Evolutionary conservation across 2,888 invertebrate species (phyloP).

Genomic region (Cerastis leucographa): DNA sequence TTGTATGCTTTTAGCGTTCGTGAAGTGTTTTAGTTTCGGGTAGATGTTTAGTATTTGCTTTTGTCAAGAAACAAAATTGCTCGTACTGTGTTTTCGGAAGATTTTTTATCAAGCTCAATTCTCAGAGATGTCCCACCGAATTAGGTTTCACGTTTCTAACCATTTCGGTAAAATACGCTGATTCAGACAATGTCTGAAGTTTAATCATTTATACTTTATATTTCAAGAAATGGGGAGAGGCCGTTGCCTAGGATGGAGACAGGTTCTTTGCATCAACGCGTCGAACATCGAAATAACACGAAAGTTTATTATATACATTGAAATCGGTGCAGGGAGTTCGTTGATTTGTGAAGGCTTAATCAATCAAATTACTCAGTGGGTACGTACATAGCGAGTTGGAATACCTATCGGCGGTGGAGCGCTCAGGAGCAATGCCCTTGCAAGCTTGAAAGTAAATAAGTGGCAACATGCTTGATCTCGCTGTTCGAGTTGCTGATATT

Average conservation of each 20-base stretch:
- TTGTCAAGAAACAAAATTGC: not conserved
- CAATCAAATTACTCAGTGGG: not conserved
- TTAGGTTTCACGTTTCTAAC: not conserved
- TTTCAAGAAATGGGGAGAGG: not conserved
- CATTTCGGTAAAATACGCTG: not conserved
- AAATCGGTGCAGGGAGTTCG: not conserved
- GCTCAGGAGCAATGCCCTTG: constrained; percentile 3
- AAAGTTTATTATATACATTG: not conserved
- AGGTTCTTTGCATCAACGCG: not conserved
- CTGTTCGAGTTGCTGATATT: constrained; percentile 16
- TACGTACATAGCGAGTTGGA: not conserved
- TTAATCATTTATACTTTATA: not conserved
- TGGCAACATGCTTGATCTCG: constrained; percentile 23
- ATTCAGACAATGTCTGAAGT: too few species aligned
- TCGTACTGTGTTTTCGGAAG: not conserved
- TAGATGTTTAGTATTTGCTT: not conserved
- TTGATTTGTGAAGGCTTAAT: not conserved
- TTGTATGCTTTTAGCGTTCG: constrained; percentile 20
- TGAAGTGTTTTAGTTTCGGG: constrained; percentile 4
- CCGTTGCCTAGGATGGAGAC: not conserved
- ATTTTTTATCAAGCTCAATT: not conserved
- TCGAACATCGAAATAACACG: not conserved
- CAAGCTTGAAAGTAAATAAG: constrained; percentile 36
- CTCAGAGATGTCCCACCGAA: not conserved
- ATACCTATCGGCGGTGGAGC: constrained; percentile 12